Base-by-base conservation (phyloP, 2,113 vertebrate genomes). In the Callocephalon fimbriatum region DNA sequence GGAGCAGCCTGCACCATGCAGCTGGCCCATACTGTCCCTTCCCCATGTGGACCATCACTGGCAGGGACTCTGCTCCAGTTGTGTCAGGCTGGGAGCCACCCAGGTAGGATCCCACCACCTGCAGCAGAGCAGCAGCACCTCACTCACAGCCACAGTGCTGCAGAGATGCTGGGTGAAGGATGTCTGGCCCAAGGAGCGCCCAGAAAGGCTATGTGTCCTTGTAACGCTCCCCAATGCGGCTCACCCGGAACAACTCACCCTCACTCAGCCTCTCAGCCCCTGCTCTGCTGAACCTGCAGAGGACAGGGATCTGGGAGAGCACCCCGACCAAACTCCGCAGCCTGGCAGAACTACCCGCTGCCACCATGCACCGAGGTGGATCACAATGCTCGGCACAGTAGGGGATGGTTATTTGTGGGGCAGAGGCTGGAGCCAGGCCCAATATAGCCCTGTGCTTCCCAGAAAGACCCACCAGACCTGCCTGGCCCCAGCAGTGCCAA, bases 211-310 rank as follows among this genome's bases (percentile, higher is more conserved):
- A 19, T 4, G 3, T 27, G 37, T 40, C 42, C 86, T 17, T 9
- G 5, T 4, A 40, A 61, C 0, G 0, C 20, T 38, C 13, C 54
- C 12, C 0, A 0, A 2, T 4, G 4, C 1, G 29, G 23, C 21
- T 27, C 56, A 32, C 3, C 17, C 2, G 1, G 48, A 63, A 44
- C 7, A 25, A 58, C 13, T 47, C 44, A 62, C 18, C 12, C 42
- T 29, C 12, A 32, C 16, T 40, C 23, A 10, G 16, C 5, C 50
- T 10, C 71, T 40, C 66, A 27, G 26, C 4, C 53, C 45, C 29
- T 75, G 62, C 45, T 23, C 53, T 20, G 23, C 31, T 48, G 37
- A 15, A 70, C 31, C 35, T 63, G 42, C 26, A 70, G 35, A 37
- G 62, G 26, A 81, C 47, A 75, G 54, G 9, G 26, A 62, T 21